A percentile compares a stretch with the other conserved stretches of the same genome.
phyloP scores from a whole-genome alignment of 2,888 invertebrate species.

The Bellardia pandia region DNA sequence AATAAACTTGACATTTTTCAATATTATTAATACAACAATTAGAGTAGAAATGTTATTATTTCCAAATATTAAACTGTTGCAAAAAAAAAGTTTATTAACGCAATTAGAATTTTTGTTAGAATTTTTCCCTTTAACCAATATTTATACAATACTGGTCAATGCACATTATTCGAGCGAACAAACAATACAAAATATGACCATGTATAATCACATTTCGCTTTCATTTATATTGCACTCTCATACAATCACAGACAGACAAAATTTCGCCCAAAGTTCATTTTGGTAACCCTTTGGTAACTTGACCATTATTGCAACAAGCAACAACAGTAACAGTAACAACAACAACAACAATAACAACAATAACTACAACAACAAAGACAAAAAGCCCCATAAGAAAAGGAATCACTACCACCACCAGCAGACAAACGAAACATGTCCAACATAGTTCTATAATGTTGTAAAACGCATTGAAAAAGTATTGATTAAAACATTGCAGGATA shows the following conservation, averaged over 20 bases:
- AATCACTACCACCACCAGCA: constrained; percentile 8
- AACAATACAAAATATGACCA: constrained; percentile 63
- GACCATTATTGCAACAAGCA: constrained; percentile 44
- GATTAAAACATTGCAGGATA: constrained; percentile 55
- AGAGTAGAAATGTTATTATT: not conserved
- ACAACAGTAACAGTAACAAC: not conserved
- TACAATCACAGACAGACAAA: constrained; percentile 22
- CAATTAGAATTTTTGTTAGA: not conserved
- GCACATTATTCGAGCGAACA: constrained; percentile 54
- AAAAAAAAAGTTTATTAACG: too few relatives aligned
- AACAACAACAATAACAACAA: not conserved
- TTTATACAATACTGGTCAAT: constrained; percentile 26
- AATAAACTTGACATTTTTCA: too few relatives aligned
- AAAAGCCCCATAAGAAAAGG: not conserved
- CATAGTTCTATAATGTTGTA: constrained; percentile 50
- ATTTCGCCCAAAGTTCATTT: constrained; percentile 56
- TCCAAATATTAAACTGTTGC: not conserved
- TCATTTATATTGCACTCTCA: constrained; percentile 63
- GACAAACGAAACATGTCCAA: constrained; percentile 52
- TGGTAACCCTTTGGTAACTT: constrained; percentile 59
- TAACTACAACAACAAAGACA: not conserved
- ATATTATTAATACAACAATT: too few relatives aligned
- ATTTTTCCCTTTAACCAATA: constrained; percentile 21
- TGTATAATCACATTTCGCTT: constrained; percentile 72
- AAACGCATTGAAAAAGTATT: constrained; percentile 59